These are phyloP conservation scores for Anadara kagoshimensis DNA, from an alignment of 1,140 invertebrate species.

Conservation along the genomic window DNA sequence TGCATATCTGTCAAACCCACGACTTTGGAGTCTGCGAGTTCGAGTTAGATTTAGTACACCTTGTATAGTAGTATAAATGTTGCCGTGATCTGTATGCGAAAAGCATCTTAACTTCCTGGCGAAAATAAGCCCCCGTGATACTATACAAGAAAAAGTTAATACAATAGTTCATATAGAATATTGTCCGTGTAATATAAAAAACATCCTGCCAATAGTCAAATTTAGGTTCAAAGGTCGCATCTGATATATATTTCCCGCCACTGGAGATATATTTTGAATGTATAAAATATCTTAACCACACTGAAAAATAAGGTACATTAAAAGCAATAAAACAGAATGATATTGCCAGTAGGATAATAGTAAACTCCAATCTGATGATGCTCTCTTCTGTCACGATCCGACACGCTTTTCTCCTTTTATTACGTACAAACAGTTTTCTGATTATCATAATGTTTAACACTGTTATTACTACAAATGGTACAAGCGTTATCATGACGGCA, in stretches of 20 bases:
- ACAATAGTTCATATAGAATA: conserved; percentile 69
- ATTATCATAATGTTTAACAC: conserved; percentile 53
- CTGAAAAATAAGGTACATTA: conserved; percentile 58
- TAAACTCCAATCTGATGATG: conserved; percentile 52
- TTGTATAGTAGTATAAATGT: too few relatives aligned
- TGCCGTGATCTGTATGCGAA: conserved; percentile 15
- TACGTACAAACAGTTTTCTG: conserved; percentile 43
- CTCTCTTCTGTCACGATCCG: conserved; percentile 46
- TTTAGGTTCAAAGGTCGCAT: conserved; percentile 6
- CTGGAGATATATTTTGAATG: conserved; percentile 34
- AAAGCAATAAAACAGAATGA: conserved; percentile 56
- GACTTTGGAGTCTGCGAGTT: too few relatives aligned
- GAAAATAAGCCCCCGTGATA: conserved; percentile 63
- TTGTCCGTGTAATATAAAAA: conserved; percentile 55
- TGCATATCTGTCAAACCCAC: too few relatives aligned
- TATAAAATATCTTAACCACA: conserved; percentile 52
- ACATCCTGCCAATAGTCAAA: conserved; percentile 48
- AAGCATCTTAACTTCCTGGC: conserved; percentile 48
- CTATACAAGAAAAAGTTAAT: conserved; percentile 70
- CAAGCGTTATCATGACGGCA: conserved; percentile 49
- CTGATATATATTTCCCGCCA: neutral
- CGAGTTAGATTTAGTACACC: too few relatives aligned
- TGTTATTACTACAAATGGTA: conserved; percentile 54
- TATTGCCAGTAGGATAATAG: conserved; percentile 54
- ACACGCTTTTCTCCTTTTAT: conserved; percentile 30